A percentile compares a stretch with the other conserved stretches of the same genome.
phyloP scores from a whole-genome alignment of 2,797 vertebrate species.

The Atherinosoma microstoma region DNA sequence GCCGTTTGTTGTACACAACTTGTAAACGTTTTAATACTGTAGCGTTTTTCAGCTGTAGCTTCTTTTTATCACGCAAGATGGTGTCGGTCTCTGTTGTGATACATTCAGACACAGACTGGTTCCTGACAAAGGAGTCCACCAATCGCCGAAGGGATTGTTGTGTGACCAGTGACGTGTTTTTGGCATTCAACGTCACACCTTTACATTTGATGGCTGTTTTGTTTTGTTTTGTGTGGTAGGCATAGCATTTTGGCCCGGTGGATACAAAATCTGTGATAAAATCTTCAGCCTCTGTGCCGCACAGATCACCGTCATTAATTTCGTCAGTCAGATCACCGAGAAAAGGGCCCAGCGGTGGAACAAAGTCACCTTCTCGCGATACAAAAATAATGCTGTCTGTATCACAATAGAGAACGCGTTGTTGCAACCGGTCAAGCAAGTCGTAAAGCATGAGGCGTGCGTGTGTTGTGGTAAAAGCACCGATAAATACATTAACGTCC shows the following conservation, averaged over 20 bases:
- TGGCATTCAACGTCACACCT: background rate
- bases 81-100: no score
- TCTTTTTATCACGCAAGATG: background rate
- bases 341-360: background rate
- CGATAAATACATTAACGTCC: constrained; percentile 5
- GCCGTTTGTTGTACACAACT: background rate
- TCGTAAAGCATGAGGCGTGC: constrained; percentile 2
- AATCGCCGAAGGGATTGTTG: background rate
- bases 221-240: background rate
- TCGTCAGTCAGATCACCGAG: background rate
- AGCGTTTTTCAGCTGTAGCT: background rate
- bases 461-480: background rate
- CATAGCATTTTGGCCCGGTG: background rate
- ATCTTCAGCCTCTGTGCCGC: background rate
- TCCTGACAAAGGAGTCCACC: background rate
- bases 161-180: background rate
- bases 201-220: background rate
- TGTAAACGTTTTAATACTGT: background rate
- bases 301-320: background rate
- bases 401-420: background rate
- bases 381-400: background rate
- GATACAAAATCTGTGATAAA: constrained; percentile 11
- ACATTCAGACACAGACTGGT: background rate
- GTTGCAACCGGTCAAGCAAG: background rate
- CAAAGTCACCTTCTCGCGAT: background rate